phyloP scores from a whole-genome alignment of 1,140 invertebrate species.

The Drosophila pruinosa region DNA sequence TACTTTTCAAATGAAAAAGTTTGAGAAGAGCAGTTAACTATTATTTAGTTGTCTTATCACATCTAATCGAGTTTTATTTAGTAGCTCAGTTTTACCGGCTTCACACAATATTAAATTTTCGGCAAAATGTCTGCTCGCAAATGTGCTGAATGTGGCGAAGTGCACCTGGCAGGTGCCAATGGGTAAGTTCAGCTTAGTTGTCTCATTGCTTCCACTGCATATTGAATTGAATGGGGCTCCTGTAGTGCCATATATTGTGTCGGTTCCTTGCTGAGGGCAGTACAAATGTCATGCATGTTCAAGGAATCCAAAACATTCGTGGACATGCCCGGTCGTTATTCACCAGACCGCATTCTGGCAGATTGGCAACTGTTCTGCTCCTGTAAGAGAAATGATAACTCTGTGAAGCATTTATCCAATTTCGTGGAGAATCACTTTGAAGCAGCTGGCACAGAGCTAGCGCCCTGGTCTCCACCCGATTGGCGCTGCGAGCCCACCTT shows the following conservation, averaged over 20 bases:
- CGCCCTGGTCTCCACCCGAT: conserved; percentile 88
- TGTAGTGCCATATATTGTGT: conserved; percentile 91
- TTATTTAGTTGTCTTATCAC: not conserved
- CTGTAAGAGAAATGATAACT: conserved; percentile 85
- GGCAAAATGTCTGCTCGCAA: conserved; percentile 31
- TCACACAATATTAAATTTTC: not conserved
- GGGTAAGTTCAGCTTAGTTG: conserved; percentile 6
- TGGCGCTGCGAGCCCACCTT: conserved; percentile 88
- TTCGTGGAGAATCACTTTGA: conserved; percentile 89
- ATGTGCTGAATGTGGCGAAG: conserved; percentile 36
- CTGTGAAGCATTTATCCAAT: conserved; percentile 84
- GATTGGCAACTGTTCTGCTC: conserved; percentile 88
- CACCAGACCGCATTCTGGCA: conserved; percentile 86
- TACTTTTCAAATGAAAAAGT: not conserved
- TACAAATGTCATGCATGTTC: conserved; percentile 90
- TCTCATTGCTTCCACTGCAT: not conserved
- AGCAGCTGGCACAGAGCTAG: conserved; percentile 89
- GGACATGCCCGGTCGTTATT: conserved; percentile 90
- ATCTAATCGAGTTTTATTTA: conserved; percentile 1
- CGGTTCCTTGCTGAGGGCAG: conserved; percentile 89
- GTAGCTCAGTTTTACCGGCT: conserved; percentile 18
- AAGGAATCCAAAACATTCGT: conserved; percentile 96
- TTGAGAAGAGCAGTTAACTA: not conserved
- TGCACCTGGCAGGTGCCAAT: conserved; percentile 22
- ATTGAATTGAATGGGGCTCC: too few species aligned